Evolutionary conservation across 2,888 invertebrate genomes (phyloP).

Genomic region (Leptopilina syphax): DNA sequence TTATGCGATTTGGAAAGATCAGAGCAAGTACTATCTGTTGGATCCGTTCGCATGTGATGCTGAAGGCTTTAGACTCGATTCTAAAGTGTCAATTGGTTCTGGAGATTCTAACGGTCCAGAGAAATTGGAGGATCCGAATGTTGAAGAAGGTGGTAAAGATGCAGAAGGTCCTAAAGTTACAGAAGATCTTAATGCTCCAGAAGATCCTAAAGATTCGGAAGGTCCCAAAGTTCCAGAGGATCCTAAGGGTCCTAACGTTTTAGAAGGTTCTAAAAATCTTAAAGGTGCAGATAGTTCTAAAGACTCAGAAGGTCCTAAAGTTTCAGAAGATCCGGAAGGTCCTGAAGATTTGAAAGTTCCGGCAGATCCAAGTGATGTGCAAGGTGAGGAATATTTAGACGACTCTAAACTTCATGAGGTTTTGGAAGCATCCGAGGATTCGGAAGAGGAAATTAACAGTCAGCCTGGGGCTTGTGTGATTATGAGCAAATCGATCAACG

Average conservation of each 20-base stretch:
- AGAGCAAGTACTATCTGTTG: constrained; percentile 68
- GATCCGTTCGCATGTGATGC: constrained; percentile 72
- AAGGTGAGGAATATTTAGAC: too few species aligned
- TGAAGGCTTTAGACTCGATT: constrained; percentile 66
- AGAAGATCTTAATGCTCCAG: constrained; percentile 53
- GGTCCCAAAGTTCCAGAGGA: constrained; percentile 33
- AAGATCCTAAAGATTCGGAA: neutral
- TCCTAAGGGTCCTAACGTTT: too few species aligned
- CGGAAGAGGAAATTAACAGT: constrained; percentile 49
- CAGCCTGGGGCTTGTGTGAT: constrained; percentile 64
- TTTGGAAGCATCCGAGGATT: too few species aligned
- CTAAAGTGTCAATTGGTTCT: constrained; percentile 49
- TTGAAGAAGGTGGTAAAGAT: too few species aligned
- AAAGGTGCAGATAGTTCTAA: constrained; percentile 50
- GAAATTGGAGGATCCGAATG: too few species aligned
- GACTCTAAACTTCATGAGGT: too few species aligned
- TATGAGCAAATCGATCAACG: constrained; percentile 70
- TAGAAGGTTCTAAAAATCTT: constrained; percentile 37
- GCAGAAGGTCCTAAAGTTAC: neutral
- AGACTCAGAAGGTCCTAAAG: neutral
- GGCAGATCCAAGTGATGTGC: too few species aligned
- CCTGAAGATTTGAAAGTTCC: too few species aligned
- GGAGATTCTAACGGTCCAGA: constrained; percentile 26
- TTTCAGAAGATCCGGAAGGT: constrained; percentile 29
- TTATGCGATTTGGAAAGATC: constrained; percentile 72